Evolutionary conservation across 2,888 invertebrate species (phyloP).

Genomic region (Alentia gelatinosa): DNA sequence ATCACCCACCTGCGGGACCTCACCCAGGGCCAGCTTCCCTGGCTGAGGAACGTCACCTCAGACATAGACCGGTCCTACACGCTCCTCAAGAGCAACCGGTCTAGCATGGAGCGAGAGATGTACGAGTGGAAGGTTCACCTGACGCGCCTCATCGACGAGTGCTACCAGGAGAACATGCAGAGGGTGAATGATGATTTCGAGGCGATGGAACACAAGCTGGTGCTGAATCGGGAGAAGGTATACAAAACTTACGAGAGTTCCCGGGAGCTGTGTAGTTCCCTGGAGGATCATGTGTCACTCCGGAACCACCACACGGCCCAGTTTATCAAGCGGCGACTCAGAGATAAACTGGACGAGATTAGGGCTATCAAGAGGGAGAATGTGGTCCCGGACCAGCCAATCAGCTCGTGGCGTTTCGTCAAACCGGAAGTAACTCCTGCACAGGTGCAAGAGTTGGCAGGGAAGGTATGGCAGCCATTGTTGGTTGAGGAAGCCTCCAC

Average conservation of each 20-base stretch:
- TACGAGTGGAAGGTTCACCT: not conserved
- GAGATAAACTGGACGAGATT: slow-evolving; percentile 1
- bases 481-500: not conserved
- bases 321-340: not conserved
- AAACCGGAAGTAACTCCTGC: not conserved
- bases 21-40: not conserved
- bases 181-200: not conserved
- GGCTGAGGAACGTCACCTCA: not conserved
- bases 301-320: slow-evolving; percentile 21
- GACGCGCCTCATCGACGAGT: not conserved
- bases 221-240: slow-evolving; percentile 13
- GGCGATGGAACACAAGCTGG: not conserved
- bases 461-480: slow-evolving; percentile 14
- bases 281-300: not conserved
- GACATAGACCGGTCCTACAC: not conserved
- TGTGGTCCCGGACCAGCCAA: not conserved
- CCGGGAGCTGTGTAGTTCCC: not conserved
- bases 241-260: not conserved
- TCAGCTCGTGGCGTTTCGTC: not conserved
- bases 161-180: not conserved
- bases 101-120: not conserved
- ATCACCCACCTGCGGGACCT: not conserved
- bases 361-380: not conserved
- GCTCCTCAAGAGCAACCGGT: not conserved
- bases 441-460: not conserved